Conservation (phyloP, 2,797 vertebrate species). For the Dendrocincla fuliginosa region DNA sequence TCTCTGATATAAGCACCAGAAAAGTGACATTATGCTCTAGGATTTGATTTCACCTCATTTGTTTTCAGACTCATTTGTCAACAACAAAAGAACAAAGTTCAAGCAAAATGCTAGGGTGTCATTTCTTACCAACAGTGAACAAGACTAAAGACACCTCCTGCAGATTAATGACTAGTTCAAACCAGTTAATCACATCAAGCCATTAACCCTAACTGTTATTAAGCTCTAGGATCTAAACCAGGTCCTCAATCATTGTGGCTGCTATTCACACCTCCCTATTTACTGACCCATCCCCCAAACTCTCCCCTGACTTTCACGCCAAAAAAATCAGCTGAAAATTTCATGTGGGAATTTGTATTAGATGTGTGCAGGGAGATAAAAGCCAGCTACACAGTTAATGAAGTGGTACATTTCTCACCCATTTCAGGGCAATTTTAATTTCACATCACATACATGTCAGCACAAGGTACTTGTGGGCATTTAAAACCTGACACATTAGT, state of each 20-base stretch:
- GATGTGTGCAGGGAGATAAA: background rate
- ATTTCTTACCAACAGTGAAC: constrained; percentile 29
- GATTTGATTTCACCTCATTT: constrained; percentile 1
- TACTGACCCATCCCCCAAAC: background rate
- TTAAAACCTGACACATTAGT: background rate
- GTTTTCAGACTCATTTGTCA: constrained; percentile 37
- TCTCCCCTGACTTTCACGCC: background rate
- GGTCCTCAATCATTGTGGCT: constrained; percentile 1
- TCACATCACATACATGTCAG: background rate
- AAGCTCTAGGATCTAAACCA: constrained; percentile 6
- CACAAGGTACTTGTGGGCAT: background rate
- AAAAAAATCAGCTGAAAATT: background rate
- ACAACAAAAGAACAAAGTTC: constrained; percentile 49
- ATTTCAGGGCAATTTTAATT: background rate
- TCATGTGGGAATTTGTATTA: background rate
- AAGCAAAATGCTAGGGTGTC: constrained; percentile 18
- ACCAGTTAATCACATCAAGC: constrained; percentile 54
- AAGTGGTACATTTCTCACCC: background rate
- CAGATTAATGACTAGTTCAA: constrained; percentile 36
- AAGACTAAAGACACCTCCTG: constrained; percentile 23
- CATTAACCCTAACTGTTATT: constrained; percentile 39
- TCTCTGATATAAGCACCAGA: background rate
- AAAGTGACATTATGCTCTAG: background rate
- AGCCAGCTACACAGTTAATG: background rate
- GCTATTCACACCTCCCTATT: background rate